Base-by-base conservation (phyloP, 1,140 invertebrate genomes). In the Drosophila takahashii region DNA sequence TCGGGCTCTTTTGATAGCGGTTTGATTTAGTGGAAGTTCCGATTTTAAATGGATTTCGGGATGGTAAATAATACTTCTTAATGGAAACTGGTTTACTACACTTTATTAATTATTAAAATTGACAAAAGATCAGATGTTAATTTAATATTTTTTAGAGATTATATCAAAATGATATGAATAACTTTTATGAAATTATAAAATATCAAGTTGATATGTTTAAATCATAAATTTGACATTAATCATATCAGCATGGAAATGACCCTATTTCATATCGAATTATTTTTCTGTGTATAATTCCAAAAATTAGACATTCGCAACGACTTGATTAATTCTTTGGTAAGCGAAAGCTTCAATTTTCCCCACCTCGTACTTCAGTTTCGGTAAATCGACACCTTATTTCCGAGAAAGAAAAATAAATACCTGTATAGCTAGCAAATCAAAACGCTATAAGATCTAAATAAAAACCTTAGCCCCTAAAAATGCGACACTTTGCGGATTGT, bases 381-480 rank as follows among this genome's bases (percentile, higher is more conserved):
- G 5, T 11, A 51, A 51, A 18, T 18, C 15, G 29, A 51, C 15
- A 51, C 27, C 48, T 18, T 4, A 18, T 11, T 51, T 34, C 48
- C 15, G 48, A 39, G 16, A 18, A 29, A 7, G 11, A 56, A 58
- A 62, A 41, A 41, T 61, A 58, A 60, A 59, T 42, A 41, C 26
- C 26, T 62, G 59, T 32, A 48, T 47, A 26, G 22, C 26, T 27
- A n/a, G 15, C 27, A 10, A 32, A 29, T 16, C 15, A 15, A n/a
- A 2, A 15, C 7, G 2, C 22, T 13, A 34, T n/a, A 7, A 27
- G 15, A 41, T 15, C 26, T 57, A 61, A 39, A 62, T 26, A 58
- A 44, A 27, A 42, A 39, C 11, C 54, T 0, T 3, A 16, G 32
- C 34, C 29, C 9, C 11, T 7, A 10, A n/a, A 52, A 39, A 32